These are phyloP conservation scores for Synanceia verrucosa DNA, from an alignment of 2,797 vertebrate species.

Conservation along the genomic window DNA sequence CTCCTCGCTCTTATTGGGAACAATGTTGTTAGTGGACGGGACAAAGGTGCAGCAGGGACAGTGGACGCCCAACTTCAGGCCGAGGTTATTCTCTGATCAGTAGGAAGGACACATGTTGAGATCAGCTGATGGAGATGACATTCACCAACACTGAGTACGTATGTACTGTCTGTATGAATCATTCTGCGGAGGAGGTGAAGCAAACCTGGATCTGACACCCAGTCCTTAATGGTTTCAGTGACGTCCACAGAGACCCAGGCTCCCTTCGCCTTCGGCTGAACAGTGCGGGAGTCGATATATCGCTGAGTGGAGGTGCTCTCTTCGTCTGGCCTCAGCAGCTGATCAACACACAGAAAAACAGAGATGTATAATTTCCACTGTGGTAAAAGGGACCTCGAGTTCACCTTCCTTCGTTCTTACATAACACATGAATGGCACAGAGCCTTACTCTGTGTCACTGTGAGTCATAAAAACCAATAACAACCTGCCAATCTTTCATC, in stretches of 20 bases:
- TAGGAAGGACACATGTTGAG: neutral
- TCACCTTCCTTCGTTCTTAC: conserved; percentile 2
- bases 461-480: neutral
- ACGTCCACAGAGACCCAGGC: conserved; percentile 85
- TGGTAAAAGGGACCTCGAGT: neutral
- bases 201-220: conserved; percentile 84
- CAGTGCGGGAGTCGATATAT: conserved; percentile 85
- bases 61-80: conserved; percentile 86
- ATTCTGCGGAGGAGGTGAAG: neutral
- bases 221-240: conserved; percentile 86
- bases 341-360: neutral
- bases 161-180: neutral
- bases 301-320: conserved; percentile 81
- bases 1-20: conserved; percentile 87
- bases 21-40: conserved; percentile 85
- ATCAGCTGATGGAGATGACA: neutral
- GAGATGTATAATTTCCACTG: neutral
- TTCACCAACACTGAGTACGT: neutral
- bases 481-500: neutral
- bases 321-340: conserved; percentile 83
- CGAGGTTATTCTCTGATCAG: conserved; percentile 82
- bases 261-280: conserved; percentile 81
- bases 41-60: conserved; percentile 88
- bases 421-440: neutral
- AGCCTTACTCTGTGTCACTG: neutral